Conservation (phyloP, 2,888 invertebrate species). For the Tromatobia lineatoria region DNA sequence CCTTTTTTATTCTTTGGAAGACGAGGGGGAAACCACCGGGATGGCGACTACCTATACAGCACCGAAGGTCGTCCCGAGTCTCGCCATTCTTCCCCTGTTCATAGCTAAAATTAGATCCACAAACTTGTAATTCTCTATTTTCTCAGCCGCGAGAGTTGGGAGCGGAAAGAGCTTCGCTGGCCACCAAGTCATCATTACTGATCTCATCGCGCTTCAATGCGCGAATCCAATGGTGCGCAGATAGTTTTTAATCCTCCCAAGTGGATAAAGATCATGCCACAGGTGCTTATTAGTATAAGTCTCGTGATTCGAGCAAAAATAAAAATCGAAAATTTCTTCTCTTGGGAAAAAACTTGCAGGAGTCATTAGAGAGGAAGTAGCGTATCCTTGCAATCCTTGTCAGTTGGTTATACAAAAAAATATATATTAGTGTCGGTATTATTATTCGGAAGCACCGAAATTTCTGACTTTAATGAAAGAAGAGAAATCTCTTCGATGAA, state of each 20-base stretch:
- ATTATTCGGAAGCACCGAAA: background rate
- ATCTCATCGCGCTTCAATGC: constrained; percentile 48
- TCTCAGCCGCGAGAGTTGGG: background rate
- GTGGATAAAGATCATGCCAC: constrained; percentile 43
- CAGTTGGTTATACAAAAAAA: background rate
- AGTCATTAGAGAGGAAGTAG: constrained; percentile 31
- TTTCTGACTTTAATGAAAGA: background rate
- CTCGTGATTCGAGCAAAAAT: constrained; percentile 50
- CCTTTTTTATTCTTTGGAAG: constrained; percentile 22
- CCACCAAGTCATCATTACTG: constrained; percentile 33
- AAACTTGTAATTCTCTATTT: constrained; percentile 32
- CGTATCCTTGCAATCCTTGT: background rate
- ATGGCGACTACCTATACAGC: constrained; percentile 15
- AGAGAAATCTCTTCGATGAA: constrained; percentile 18
- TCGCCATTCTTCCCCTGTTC: constrained; percentile 48
- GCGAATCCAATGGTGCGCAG: constrained; percentile 38
- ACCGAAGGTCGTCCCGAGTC: constrained; percentile 43
- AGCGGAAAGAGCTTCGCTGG: background rate
- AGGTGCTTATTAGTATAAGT: constrained; percentile 66
- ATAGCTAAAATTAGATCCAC: constrained; percentile 54
- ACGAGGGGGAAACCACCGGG: constrained; percentile 4
- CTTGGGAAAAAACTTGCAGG: constrained; percentile 8
- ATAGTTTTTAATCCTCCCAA: constrained; percentile 45
- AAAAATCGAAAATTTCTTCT: constrained; percentile 13
- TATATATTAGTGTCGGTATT: background rate